phyloP scores from a whole-genome alignment of 37 sponge, comb jelly and placozoan genomes.

The Halichondria panicea region DNA sequence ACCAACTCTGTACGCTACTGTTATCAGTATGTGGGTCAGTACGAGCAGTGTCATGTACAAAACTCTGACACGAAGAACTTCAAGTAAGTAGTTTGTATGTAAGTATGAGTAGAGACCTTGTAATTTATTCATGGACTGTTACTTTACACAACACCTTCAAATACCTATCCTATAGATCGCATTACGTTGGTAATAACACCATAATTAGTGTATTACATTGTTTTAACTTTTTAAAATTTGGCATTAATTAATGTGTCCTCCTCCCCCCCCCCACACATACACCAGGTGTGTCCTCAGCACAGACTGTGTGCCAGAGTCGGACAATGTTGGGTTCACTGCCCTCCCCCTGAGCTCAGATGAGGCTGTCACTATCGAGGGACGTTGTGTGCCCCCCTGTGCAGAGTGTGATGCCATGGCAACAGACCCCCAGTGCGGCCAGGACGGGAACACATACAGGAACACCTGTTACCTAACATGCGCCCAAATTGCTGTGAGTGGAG shows the following conservation, averaged over 20 bases:
- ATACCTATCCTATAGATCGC: too few species aligned
- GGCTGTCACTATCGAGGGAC: slow-evolving; percentile 12
- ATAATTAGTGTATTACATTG: too few species aligned
- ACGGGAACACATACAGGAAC: slow-evolving; percentile 45
- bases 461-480: slow-evolving; percentile 37
- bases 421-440: slow-evolving; percentile 34
- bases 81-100: slow-evolving; percentile 10
- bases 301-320: slow-evolving; percentile 32
- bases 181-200: too few species aligned
- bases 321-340: background rate
- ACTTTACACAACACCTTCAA: too few species aligned
- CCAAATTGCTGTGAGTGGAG: slow-evolving; percentile 30
- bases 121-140: background rate
- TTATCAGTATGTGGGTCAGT: slow-evolving; percentile 6
- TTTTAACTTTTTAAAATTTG: too few species aligned
- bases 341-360: slow-evolving; percentile 6
- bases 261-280: background rate
- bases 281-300: slow-evolving; percentile 22
- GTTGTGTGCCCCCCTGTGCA: slow-evolving; percentile 37
- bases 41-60: slow-evolving; percentile 36
- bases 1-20: slow-evolving; percentile 48
- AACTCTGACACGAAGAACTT: slow-evolving; percentile 27
- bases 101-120: background rate
- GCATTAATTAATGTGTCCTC: background rate
- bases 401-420: background rate